Evolutionary conservation across 2,113 vertebrate species (phyloP).

Genomic region (Microcebus ravelobensis): DNA sequence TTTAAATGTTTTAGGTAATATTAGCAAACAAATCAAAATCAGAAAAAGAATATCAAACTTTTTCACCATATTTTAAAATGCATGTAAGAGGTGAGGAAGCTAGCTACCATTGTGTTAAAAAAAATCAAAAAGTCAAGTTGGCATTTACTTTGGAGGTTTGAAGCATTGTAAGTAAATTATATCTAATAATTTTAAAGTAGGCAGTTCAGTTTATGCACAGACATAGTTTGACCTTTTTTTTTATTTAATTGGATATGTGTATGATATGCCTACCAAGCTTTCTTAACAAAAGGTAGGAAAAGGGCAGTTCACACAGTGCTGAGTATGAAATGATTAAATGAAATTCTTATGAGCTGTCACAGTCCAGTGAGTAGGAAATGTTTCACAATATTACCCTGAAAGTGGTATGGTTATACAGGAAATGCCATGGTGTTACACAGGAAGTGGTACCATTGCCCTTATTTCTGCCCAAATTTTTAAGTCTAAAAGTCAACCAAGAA

Average conservation of each 20-base stretch:
- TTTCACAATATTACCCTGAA: background rate
- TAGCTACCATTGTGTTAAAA: background rate
- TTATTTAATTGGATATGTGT: slow-evolving; percentile 23
- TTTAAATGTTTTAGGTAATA: background rate
- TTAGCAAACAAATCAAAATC: background rate
- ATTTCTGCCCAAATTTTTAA: background rate
- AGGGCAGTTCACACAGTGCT: background rate
- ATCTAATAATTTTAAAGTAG: slow-evolving; percentile 46
- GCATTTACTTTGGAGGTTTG: slow-evolving; percentile 44
- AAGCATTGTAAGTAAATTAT: slow-evolving; percentile 54
- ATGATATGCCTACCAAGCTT: background rate
- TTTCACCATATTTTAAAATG: background rate
- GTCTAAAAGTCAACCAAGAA: background rate
- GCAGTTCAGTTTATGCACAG: slow-evolving; percentile 46
- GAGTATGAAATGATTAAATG: background rate
- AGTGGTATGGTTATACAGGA: background rate
- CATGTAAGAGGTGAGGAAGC: background rate
- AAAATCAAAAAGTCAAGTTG: slow-evolving; percentile 19
- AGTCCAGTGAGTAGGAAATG: background rate
- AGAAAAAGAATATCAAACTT: background rate
- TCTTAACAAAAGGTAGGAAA: slow-evolving; percentile 30
- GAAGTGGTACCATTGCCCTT: background rate
- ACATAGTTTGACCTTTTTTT: slow-evolving; percentile 47
- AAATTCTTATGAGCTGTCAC: background rate
- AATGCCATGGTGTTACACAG: background rate